A percentile compares a stretch with the other conserved stretches of the same genome.
Conservation (phyloP, 1,140 invertebrate genomes). For the Platyscapa corneri region DNA sequence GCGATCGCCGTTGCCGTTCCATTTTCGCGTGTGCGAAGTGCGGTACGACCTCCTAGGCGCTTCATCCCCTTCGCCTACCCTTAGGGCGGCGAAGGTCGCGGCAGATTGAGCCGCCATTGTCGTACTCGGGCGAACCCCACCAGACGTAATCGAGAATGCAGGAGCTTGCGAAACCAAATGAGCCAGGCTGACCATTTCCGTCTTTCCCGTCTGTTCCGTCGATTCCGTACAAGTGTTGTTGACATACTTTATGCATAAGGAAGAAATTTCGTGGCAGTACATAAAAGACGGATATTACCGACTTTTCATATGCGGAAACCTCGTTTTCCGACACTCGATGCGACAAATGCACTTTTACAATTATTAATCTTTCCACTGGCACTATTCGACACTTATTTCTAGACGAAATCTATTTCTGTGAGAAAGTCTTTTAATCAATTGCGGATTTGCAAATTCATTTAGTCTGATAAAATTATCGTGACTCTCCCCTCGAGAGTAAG, state of each 20-base stretch:
- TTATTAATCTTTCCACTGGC: too few relatives aligned
- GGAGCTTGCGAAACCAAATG: neutral
- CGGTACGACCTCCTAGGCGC: neutral
- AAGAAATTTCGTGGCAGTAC: neutral
- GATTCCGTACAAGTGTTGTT: neutral
- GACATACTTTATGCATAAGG: neutral
- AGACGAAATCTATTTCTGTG: too few relatives aligned
- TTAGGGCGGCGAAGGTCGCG: neutral
- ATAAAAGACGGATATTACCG: too few relatives aligned
- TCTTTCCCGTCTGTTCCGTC: too few relatives aligned
- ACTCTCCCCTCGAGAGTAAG: neutral
- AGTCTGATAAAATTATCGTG: neutral
- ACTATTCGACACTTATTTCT: too few relatives aligned
- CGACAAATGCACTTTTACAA: neutral
- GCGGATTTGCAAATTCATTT: neutral
- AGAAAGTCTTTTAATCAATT: neutral
- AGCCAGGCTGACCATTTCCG: neutral
- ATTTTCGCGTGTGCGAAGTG: neutral
- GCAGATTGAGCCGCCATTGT: neutral
- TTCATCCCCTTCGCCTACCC: neutral
- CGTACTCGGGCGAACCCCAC: neutral
- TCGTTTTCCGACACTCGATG: neutral
- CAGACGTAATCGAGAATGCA: too few relatives aligned
- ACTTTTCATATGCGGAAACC: neutral
- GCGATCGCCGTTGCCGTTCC: too few relatives aligned